Evolutionary conservation across 2,113 vertebrate genomes (phyloP).

Genomic region (Theristicus caerulescens): DNA sequence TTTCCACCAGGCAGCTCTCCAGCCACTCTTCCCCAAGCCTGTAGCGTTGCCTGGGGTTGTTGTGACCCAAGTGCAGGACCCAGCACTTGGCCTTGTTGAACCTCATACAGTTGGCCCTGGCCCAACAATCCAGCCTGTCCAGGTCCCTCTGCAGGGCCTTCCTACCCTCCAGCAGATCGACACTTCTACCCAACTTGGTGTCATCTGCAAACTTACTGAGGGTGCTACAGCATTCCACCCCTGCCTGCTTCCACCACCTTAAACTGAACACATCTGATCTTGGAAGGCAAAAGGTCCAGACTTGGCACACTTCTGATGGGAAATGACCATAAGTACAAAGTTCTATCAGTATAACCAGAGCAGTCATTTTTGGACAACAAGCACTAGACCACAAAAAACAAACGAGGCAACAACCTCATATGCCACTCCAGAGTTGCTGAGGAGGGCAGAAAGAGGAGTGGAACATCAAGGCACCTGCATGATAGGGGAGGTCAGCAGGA

Average conservation of each 20-base stretch:
- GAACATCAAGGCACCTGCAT: background rate
- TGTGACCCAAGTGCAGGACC: too few relatives aligned
- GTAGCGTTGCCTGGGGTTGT: too few relatives aligned
- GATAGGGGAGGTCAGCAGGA: background rate
- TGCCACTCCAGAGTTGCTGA: background rate
- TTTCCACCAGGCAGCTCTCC: too few relatives aligned
- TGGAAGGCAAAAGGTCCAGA: background rate
- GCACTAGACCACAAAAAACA: background rate
- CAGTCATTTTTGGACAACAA: background rate
- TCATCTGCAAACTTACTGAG: too few relatives aligned
- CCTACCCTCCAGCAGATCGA: too few relatives aligned
- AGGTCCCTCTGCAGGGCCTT: too few relatives aligned
- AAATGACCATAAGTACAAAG: background rate
- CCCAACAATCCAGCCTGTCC: too few relatives aligned
- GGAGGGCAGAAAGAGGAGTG: background rate
- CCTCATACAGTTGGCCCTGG: too few relatives aligned
- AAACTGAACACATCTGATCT: background rate
- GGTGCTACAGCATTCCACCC: background rate
- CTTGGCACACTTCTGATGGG: background rate
- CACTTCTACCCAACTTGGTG: too few relatives aligned
- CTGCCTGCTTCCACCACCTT: background rate
- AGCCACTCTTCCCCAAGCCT: too few relatives aligned
- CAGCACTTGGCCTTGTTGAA: too few relatives aligned
- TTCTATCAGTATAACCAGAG: background rate
- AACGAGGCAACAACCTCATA: background rate